Evolutionary conservation across 2,888 invertebrate genomes (phyloP).

Genomic region (Andrena flavipes): DNA sequence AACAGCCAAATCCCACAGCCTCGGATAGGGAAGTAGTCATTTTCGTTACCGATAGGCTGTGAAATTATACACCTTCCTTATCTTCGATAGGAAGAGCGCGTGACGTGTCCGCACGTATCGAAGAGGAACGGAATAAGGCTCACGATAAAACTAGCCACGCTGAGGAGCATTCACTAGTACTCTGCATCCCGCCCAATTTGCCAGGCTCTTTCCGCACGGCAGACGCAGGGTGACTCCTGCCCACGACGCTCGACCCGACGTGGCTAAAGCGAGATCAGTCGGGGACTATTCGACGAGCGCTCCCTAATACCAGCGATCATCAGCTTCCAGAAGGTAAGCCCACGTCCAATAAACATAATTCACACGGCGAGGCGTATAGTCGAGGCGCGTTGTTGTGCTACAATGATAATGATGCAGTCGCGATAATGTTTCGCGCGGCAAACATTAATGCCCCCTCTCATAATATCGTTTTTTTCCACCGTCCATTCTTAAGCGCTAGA

Average conservation of each 20-base stretch:
- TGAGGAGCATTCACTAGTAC: not conserved
- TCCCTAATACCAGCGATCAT: not conserved
- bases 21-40: not conserved
- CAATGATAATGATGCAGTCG: conserved; percentile 27
- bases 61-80: conserved; percentile 49
- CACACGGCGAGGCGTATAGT: not conserved
- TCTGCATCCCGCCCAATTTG: conserved; percentile 25
- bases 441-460: conserved; percentile 27
- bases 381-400: not conserved
- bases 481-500: not conserved
- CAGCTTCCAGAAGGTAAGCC: conserved; percentile 15
- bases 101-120: conserved; percentile 1
- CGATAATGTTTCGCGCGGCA: conserved; percentile 14
- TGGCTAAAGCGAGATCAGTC: not conserved
- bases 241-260: not conserved
- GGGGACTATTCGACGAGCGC: not conserved
- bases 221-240: not conserved
- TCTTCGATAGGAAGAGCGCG: conserved; percentile 47
- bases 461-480: conserved; percentile 9
- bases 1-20: conserved; percentile 13
- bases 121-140: not conserved
- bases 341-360: not conserved
- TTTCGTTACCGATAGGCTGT: conserved; percentile 32
- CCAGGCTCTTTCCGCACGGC: not conserved
- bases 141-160: conserved; percentile 1